phyloP scores from a whole-genome alignment of 2,113 vertebrate genomes.

The Microtus pennsylvanicus region DNA sequence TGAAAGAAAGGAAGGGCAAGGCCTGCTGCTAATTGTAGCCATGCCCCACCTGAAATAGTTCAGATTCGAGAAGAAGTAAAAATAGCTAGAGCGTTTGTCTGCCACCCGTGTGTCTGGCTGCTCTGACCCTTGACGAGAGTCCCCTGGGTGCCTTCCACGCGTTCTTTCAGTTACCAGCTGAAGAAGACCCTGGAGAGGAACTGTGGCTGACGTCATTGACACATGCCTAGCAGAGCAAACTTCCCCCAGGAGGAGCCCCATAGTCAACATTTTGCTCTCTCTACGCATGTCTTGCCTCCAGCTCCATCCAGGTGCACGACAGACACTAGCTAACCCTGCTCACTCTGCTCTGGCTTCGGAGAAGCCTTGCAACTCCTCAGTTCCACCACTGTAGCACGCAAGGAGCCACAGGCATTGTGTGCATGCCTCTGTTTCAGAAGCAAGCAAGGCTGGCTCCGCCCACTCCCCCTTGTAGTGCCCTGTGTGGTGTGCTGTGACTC shows the following conservation, averaged over 20 bases:
- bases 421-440: not conserved
- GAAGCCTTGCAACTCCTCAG: rapidly evolving
- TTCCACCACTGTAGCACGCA: not conserved
- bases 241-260: not conserved
- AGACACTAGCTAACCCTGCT: not conserved
- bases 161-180: not conserved
- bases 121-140: not conserved
- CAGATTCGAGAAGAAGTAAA: not conserved
- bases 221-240: not conserved
- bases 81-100: not conserved
- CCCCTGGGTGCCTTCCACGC: not conserved
- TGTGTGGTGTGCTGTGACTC: too few relatives aligned
- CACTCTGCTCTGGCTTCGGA: not conserved
- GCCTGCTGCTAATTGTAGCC: not conserved
- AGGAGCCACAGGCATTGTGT: not conserved
- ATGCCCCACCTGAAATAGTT: not conserved
- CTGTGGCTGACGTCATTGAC: too few relatives aligned
- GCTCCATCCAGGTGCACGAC: rapidly evolving
- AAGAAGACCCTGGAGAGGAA: rapidly evolving
- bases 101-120: not conserved
- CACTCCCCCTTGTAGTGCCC: not conserved
- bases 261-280: not conserved
- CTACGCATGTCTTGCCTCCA: not conserved
- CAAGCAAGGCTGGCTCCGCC: not conserved
- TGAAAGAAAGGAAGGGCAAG: not conserved